phyloP scores from a whole-genome alignment of 2,113 vertebrate genomes.

The Calyptommatus sinebrachiatus region DNA sequence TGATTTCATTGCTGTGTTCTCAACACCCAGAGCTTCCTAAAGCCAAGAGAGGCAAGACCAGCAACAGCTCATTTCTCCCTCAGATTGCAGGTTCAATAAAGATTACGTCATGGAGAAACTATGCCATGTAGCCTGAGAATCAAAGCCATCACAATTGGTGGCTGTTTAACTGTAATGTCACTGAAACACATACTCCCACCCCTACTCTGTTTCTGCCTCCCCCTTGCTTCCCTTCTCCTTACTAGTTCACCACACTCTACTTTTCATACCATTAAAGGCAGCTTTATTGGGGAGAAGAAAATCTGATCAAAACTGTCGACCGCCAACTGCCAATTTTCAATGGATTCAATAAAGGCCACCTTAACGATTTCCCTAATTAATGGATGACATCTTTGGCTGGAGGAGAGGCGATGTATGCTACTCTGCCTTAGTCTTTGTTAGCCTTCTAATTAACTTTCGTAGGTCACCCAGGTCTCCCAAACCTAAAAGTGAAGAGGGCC shows the following conservation, averaged over 20 bases:
- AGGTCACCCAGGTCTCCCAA: conserved; percentile 99
- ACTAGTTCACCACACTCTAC: conserved; percentile 70
- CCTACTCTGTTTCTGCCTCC: conserved; percentile 58
- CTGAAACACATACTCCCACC: conserved; percentile 83
- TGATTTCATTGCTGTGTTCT: conserved; percentile 68
- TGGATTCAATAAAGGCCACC: conserved; percentile 98
- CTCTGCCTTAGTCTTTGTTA: conserved; percentile 99
- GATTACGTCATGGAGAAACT: conserved; percentile 98
- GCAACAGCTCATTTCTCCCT: conserved; percentile 58
- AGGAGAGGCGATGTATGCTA: conserved; percentile 99
- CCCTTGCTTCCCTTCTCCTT: conserved; percentile 52
- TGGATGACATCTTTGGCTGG: conserved; percentile 99
- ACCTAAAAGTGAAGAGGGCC: conserved; percentile 99
- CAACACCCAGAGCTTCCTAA: conserved; percentile 83
- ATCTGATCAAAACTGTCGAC: conserved; percentile 98
- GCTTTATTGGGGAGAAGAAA: conserved; percentile 87
- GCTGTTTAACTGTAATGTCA: conserved; percentile 89
- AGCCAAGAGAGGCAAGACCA: conserved; percentile 64
- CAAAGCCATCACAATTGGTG: conserved; percentile 87
- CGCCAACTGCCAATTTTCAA: conserved; percentile 95
- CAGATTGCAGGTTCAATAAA: conserved; percentile 93
- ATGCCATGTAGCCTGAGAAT: conserved; percentile 96
- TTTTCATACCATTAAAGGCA: conserved; percentile 78
- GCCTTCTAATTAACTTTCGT: conserved; percentile 99
- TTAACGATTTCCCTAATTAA: conserved; percentile 99